Evolutionary conservation across 2,113 vertebrate genomes (phyloP).

Genomic region (Felis catus): DNA sequence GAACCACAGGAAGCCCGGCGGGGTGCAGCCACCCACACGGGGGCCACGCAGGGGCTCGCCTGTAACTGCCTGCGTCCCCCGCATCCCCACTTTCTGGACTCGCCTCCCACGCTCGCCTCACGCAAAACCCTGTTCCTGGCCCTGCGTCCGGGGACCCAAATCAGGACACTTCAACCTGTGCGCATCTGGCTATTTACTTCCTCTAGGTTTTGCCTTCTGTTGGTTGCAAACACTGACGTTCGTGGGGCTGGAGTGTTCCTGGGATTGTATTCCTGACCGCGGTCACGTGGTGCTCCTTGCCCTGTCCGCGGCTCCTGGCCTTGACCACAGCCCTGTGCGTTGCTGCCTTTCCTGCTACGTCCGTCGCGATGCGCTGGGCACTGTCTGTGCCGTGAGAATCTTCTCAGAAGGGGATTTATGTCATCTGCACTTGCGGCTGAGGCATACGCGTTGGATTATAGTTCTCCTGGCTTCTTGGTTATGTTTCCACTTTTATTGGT

Average conservation of each 20-base stretch:
- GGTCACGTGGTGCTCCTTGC: accelerated
- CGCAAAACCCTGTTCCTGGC: accelerated
- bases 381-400: background rate
- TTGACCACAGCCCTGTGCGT: accelerated
- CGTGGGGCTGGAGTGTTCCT: accelerated
- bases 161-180: accelerated
- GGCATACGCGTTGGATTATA: accelerated
- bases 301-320: accelerated
- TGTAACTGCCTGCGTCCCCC: accelerated
- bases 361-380: accelerated
- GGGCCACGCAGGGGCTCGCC: accelerated
- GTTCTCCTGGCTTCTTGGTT: accelerated
- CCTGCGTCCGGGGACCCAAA: accelerated
- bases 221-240: background rate
- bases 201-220: background rate
- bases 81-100: background rate
- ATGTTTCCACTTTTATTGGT: accelerated
- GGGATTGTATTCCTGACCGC: accelerated
- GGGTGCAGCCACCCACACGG: accelerated
- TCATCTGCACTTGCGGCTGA: accelerated
- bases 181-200: too few species aligned
- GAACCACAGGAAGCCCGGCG: accelerated
- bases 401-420: background rate
- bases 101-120: accelerated
- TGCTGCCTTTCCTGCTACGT: accelerated